phyloP scores from a whole-genome alignment of 2,113 vertebrate species.

The Pterocles orientalis region DNA sequence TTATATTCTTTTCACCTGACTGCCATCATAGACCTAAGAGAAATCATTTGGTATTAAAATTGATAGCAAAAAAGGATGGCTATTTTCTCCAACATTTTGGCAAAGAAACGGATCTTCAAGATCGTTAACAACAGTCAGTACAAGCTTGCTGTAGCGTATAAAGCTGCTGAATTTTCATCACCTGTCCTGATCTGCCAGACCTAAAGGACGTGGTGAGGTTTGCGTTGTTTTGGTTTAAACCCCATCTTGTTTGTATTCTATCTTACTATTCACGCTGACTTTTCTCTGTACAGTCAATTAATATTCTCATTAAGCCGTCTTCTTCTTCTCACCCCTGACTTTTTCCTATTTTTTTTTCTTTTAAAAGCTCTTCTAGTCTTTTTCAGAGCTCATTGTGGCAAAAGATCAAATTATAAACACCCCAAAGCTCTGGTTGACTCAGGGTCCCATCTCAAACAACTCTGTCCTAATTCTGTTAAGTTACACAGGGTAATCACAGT shows the following conservation, averaged over 20 bases:
- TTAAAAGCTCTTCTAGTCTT: background rate
- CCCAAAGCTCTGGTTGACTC: background rate
- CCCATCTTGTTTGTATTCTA: background rate
- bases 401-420: background rate
- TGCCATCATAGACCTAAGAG: background rate
- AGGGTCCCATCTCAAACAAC: background rate
- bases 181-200: background rate
- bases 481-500: background rate
- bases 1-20: background rate
- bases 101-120: background rate
- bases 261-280: background rate
- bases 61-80: background rate
- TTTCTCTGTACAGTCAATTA: background rate
- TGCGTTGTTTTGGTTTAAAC: background rate
- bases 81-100: background rate
- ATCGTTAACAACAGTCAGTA: background rate
- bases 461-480: background rate
- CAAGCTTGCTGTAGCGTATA: fast-evolving
- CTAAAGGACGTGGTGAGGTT: background rate
- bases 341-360: background rate
- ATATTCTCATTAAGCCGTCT: background rate
- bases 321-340: background rate
- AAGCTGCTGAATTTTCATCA: background rate
- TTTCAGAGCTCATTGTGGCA: background rate
- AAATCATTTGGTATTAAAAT: background rate